These are phyloP conservation scores for Monochamus saltuarius DNA, from an alignment of 1,140 invertebrate species.

Conservation along the genomic window DNA sequence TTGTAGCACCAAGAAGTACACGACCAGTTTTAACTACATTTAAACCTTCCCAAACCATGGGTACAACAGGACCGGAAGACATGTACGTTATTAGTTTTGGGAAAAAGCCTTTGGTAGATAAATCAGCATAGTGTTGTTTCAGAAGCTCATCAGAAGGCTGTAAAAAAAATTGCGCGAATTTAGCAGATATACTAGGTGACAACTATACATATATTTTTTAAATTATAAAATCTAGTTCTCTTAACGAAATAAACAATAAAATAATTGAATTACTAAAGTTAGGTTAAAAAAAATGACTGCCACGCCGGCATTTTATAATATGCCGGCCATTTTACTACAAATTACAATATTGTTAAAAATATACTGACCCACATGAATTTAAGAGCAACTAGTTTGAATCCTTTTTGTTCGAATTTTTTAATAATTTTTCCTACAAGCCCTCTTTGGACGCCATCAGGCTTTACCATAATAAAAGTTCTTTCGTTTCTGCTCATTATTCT, in stretches of 20 bases:
- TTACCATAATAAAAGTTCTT: slow-evolving; percentile 97
- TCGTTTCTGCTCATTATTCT: slow-evolving; percentile 55
- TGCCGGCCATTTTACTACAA: too few species aligned
- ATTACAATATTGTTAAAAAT: too few species aligned
- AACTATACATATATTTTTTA: too few species aligned
- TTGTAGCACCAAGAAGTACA: slow-evolving; percentile 92
- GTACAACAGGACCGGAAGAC: slow-evolving; percentile 93
- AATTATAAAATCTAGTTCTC: too few species aligned
- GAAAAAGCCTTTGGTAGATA: slow-evolving; percentile 87
- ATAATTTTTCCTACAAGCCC: slow-evolving; percentile 95
- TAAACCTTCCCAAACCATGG: slow-evolving; percentile 97
- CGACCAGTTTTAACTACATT: slow-evolving; percentile 93
- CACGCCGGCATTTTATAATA: too few species aligned
- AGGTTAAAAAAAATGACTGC: too few species aligned
- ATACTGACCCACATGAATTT: slow-evolving; percentile 83
- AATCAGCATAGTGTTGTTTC: slow-evolving; percentile 89
- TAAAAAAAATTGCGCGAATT: too few species aligned
- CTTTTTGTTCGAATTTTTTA: slow-evolving; percentile 92
- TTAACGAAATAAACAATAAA: too few species aligned
- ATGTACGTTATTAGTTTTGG: slow-evolving; percentile 92
- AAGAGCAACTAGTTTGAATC: slow-evolving; percentile 96
- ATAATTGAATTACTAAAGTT: too few species aligned
- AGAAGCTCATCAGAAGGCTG: slow-evolving; percentile 70
- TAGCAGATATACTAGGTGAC: too few species aligned
- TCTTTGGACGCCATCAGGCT: slow-evolving; percentile 97